Evolutionary conservation across 2,888 invertebrate genomes (phyloP).

Genomic region (Agrotis exclamationis): DNA sequence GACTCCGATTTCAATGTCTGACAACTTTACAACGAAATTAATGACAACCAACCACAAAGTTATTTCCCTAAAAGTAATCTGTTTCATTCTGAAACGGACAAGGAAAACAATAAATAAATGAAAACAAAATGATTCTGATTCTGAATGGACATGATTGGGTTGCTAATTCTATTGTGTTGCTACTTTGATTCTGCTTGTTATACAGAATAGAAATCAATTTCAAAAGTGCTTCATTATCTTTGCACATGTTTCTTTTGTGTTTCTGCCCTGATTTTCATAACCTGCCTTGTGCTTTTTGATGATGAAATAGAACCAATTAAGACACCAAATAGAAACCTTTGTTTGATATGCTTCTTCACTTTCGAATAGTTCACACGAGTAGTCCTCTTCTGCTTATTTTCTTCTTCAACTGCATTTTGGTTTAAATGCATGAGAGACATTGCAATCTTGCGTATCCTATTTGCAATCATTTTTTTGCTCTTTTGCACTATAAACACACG

Average conservation of each 20-base stretch:
- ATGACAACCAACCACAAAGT: neutral
- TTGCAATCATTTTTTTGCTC: neutral
- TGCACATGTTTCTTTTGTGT: constrained; percentile 27
- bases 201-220: constrained; percentile 67
- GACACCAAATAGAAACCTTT: neutral
- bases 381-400: neutral
- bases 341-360: constrained; percentile 5
- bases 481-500: neutral
- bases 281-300: neutral
- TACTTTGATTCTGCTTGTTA: constrained; percentile 30
- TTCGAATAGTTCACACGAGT: neutral
- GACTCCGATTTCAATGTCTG: neutral
- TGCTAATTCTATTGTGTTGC: constrained; percentile 55
- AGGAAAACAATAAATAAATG: constrained; percentile 34
- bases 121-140: constrained; percentile 30
- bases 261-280: constrained; percentile 28
- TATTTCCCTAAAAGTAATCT: constrained; percentile 32
- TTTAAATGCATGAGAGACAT: neutral
- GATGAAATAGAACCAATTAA: constrained; percentile 2
- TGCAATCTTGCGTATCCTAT: neutral
- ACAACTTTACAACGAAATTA: constrained; percentile 14
- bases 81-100: constrained; percentile 17
- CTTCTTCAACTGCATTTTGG: neutral
- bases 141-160: constrained; percentile 46
- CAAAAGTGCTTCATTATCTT: constrained; percentile 59